phyloP scores from a whole-genome alignment of 2,888 invertebrate genomes.

The Oscheius myriophilus region DNA sequence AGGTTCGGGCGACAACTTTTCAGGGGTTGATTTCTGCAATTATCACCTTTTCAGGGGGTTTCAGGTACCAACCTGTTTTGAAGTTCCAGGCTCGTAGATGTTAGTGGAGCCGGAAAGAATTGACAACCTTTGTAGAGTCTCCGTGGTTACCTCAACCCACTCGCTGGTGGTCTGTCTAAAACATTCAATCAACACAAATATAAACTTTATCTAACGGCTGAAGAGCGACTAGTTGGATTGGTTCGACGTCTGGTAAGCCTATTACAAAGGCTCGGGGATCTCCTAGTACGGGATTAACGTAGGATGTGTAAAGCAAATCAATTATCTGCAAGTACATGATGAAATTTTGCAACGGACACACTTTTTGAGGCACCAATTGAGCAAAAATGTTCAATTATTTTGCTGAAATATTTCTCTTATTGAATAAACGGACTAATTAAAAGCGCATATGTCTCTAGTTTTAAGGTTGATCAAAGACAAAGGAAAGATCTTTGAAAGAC shows the following conservation, averaged over 20 bases:
- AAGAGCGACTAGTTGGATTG: slow-evolving; percentile 35
- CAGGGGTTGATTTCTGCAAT: neutral
- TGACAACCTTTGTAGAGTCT: slow-evolving; percentile 1
- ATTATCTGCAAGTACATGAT: slow-evolving; percentile 15
- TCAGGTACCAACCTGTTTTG: neutral
- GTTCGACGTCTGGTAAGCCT: slow-evolving; percentile 37
- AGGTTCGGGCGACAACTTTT: neutral
- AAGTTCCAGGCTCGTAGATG: slow-evolving; percentile 13
- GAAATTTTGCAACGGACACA: too few relatives aligned
- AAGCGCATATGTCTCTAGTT: neutral
- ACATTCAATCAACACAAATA: neutral
- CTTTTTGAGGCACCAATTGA: too few relatives aligned
- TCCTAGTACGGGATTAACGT: slow-evolving; percentile 33
- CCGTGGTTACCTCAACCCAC: slow-evolving; percentile 24
- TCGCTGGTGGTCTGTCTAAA: slow-evolving; percentile 4
- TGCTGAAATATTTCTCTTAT: too few relatives aligned
- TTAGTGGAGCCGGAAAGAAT: slow-evolving; percentile 9
- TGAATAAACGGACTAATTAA: neutral
- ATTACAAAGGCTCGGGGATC: slow-evolving; percentile 41
- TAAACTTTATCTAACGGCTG: neutral
- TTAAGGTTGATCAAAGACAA: too few relatives aligned
- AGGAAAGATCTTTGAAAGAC: too few relatives aligned
- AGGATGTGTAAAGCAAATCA: slow-evolving; percentile 40
- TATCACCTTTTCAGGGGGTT: too few relatives aligned
- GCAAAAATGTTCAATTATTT: too few relatives aligned